A percentile compares a stretch with the other conserved stretches of the same genome.
Conservation (phyloP, 35 echinoderm and acorn worm genomes). For the Patiria miniata region DNA sequence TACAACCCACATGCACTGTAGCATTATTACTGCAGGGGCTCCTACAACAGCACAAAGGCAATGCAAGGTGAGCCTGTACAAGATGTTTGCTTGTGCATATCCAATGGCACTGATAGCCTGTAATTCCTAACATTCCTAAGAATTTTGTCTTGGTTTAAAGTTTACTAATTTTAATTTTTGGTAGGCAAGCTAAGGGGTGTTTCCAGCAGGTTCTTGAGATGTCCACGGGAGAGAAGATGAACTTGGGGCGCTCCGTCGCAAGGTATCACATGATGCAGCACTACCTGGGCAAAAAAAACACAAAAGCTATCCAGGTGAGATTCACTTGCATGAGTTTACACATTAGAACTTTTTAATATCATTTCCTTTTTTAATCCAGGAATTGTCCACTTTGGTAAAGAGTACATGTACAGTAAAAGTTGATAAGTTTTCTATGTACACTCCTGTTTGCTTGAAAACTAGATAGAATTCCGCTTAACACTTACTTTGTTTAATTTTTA, state of each 20-base stretch:
- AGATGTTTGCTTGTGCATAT: background rate
- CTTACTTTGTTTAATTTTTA: too few species aligned
- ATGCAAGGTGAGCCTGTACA: background rate
- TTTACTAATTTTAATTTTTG: background rate
- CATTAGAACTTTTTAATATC: background rate
- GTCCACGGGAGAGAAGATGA: background rate
- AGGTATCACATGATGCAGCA: constrained; percentile 15
- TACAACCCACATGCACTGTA: background rate
- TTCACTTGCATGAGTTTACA: background rate
- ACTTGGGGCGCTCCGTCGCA: constrained; percentile 5
- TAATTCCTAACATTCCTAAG: background rate
- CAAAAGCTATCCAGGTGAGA: constrained; percentile 4
- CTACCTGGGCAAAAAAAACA: constrained; percentile 3
- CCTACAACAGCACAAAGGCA: constrained; percentile 25
- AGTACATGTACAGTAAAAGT: background rate
- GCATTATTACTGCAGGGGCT: constrained; percentile 36
- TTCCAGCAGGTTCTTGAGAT: constrained; percentile 33
- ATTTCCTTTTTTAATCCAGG: background rate
- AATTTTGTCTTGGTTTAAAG: background rate
- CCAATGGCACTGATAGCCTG: background rate
- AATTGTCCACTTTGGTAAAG: background rate
- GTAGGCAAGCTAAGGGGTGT: background rate
- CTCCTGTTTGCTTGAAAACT: too few species aligned
- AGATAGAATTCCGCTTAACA: too few species aligned
- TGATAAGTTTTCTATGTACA: background rate